A percentile compares a stretch with the other conserved stretches of the same genome.
Conservation (phyloP, 2,113 vertebrate genomes). For the Hypomesus transpacificus region DNA sequence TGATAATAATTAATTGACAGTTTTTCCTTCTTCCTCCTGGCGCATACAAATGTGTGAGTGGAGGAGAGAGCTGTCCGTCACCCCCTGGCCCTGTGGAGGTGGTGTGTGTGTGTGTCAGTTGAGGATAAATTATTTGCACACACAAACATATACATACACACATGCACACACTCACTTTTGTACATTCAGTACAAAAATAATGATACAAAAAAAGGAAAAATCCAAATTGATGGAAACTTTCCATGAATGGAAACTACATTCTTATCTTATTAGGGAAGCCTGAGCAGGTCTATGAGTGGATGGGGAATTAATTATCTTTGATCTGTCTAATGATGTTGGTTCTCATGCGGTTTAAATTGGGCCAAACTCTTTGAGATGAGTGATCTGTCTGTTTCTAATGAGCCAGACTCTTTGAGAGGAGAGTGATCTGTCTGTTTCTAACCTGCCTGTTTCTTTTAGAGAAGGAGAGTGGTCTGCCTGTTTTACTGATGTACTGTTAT, state of each 20-base stretch:
- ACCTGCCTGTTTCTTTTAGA: too few species aligned
- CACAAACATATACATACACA: not conserved
- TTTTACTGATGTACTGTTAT: too few species aligned
- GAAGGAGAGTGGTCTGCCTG: too few species aligned
- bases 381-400: too few species aligned
- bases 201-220: not conserved
- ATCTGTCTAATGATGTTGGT: slow-evolving; percentile 24
- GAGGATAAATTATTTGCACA: not conserved
- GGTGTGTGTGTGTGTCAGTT: not conserved
- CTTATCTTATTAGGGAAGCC: slow-evolving; percentile 1
- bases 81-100: slow-evolving; percentile 1
- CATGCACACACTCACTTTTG: not conserved
- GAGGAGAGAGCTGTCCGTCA: not conserved
- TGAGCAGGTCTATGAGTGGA: slow-evolving; percentile 5
- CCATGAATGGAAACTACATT: slow-evolving; percentile 8
- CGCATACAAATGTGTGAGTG: slow-evolving; percentile 21
- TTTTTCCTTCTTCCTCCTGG: slow-evolving; percentile 21
- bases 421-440: too few species aligned
- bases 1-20: slow-evolving; percentile 52
- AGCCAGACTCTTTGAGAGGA: too few species aligned
- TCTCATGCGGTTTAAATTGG: slow-evolving; percentile 16
- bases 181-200: not conserved
- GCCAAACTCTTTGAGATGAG: too few species aligned
- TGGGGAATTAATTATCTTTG: slow-evolving; percentile 28
- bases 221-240: slow-evolving; percentile 14